These are phyloP conservation scores for Lordiphosa clarofinis DNA, from an alignment of 1,140 invertebrate genomes.

Conservation along the genomic window DNA sequence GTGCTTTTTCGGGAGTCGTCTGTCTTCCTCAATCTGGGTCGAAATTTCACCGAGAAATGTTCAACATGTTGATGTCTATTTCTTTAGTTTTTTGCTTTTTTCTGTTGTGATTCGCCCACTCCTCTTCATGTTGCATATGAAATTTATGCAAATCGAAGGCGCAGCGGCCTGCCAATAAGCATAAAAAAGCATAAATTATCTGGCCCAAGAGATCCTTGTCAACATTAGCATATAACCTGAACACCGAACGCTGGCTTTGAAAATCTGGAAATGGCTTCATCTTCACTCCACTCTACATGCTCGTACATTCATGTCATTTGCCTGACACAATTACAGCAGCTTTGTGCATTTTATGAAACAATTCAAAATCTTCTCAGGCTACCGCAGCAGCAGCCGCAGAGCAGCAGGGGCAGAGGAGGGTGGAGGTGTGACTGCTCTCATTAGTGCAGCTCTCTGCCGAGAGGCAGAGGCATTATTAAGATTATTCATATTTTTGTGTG, in stretches of 20 bases:
- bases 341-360: slow-evolving; percentile 76
- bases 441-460: slow-evolving; percentile 29
- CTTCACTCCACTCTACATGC: background rate
- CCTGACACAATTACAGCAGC: slow-evolving; percentile 72
- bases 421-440: slow-evolving; percentile 41
- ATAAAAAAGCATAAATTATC: slow-evolving; percentile 64
- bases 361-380: slow-evolving; percentile 76
- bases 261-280: slow-evolving; percentile 43
- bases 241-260: slow-evolving; percentile 10
- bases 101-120: slow-evolving; percentile 57
- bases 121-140: slow-evolving; percentile 70
- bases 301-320: slow-evolving; percentile 32
- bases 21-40: slow-evolving; percentile 47
- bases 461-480: slow-evolving; percentile 49
- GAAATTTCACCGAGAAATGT: slow-evolving; percentile 58
- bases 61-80: slow-evolving; percentile 64
- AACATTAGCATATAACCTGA: slow-evolving; percentile 73
- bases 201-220: slow-evolving; percentile 65
- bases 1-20: slow-evolving; percentile 17
- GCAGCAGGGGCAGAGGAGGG: slow-evolving; percentile 2
- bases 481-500: slow-evolving; percentile 59
- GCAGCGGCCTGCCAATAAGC: slow-evolving; percentile 58
- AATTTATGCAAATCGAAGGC: slow-evolving; percentile 67
- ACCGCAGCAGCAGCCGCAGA: slow-evolving; percentile 27
- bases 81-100: slow-evolving; percentile 34